Conservation (phyloP, 2,888 invertebrate species). For the Dicyrtoma fusca region DNA sequence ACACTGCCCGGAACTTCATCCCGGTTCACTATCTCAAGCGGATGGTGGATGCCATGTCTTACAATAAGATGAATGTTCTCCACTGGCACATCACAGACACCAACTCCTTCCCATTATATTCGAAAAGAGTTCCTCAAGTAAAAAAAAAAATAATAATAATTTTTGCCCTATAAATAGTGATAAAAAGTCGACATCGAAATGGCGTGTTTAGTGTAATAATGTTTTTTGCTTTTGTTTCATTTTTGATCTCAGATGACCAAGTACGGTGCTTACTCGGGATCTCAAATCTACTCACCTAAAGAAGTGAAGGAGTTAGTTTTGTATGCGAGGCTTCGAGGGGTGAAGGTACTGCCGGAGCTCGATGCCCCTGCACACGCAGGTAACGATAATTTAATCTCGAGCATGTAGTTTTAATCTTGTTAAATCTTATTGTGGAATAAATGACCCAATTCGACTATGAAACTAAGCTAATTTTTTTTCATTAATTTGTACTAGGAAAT, state of each 20-base stretch:
- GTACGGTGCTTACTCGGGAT: constrained; percentile 65
- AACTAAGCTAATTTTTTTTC: neutral
- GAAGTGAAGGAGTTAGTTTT: constrained; percentile 64
- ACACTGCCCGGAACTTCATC: constrained; percentile 62
- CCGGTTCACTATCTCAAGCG: constrained; percentile 70
- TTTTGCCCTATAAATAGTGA: too few species aligned
- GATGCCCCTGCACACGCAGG: constrained; percentile 58
- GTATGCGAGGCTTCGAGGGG: constrained; percentile 62
- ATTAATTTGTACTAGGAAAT: constrained; percentile 46
- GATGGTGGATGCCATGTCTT: constrained; percentile 82
- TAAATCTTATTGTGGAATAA: neutral
- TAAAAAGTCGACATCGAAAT: neutral
- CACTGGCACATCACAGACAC: constrained; percentile 61
- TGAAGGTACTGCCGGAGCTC: constrained; percentile 51
- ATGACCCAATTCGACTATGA: neutral
- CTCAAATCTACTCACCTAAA: constrained; percentile 69
- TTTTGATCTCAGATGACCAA: constrained; percentile 70
- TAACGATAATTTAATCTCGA: too few species aligned
- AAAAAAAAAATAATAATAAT: constrained; percentile 9
- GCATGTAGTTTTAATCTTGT: too few species aligned
- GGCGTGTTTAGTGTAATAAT: neutral
- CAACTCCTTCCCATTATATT: constrained; percentile 64
- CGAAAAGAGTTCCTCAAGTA: constrained; percentile 59
- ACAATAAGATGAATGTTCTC: constrained; percentile 71
- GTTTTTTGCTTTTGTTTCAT: too few species aligned